phyloP scores from a whole-genome alignment of 1,140 invertebrate genomes.

The Pseudomyrmex flavicornis region DNA sequence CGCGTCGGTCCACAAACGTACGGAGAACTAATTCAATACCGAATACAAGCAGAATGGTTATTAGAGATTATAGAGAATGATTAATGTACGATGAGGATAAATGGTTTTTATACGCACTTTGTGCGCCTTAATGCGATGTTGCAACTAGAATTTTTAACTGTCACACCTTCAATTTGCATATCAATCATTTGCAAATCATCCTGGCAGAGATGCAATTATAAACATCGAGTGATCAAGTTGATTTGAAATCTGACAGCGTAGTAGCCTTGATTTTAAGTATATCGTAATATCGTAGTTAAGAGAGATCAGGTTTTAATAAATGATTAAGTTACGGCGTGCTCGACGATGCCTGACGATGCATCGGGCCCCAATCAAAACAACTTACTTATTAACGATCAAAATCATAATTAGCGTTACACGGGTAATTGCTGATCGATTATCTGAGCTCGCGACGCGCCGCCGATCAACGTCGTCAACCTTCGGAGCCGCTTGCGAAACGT shows the following conservation, averaged over 20 bases:
- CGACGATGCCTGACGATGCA: neutral
- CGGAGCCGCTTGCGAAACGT: constrained; percentile 50
- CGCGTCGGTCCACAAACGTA: neutral
- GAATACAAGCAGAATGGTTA: neutral
- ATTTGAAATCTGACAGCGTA: neutral
- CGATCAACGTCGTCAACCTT: constrained; percentile 3
- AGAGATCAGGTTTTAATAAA: constrained; percentile 26
- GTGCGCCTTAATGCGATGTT: constrained; percentile 4
- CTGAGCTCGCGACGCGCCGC: constrained; percentile 3
- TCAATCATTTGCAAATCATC: neutral
- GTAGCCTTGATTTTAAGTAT: constrained; percentile 41
- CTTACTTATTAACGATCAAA: constrained; percentile 49
- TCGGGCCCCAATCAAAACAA: constrained; percentile 20
- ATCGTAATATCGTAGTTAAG: constrained; percentile 20
- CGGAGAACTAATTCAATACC: constrained; percentile 27
- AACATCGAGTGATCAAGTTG: neutral
- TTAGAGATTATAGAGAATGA: neutral
- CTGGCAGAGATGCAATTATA: constrained; percentile 8
- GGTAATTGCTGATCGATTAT: constrained; percentile 52
- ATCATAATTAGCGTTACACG: constrained; percentile 45
- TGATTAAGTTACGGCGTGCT: neutral
- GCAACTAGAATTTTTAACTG: constrained; percentile 23
- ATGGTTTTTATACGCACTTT: neutral
- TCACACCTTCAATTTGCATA: neutral
- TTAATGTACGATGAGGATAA: neutral